phyloP scores from a whole-genome alignment of 1,140 invertebrate species.

The Xylocopa sonorina region DNA sequence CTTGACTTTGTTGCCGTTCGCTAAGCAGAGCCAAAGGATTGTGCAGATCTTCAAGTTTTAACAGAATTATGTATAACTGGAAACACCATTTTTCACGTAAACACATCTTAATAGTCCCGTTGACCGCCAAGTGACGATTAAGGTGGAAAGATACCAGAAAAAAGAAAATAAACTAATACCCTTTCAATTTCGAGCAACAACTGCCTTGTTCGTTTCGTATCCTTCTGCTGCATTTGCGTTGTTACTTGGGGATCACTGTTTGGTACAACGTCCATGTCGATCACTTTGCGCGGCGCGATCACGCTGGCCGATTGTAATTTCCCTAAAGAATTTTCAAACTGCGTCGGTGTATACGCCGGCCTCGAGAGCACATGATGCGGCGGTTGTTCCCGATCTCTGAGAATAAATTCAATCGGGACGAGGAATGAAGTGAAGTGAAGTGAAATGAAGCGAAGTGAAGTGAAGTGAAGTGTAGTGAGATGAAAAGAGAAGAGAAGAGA shows the following conservation, averaged over 20 bases:
- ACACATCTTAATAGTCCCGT: neutral
- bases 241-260: constrained; percentile 82
- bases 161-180: constrained; percentile 71
- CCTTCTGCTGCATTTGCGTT: constrained; percentile 78
- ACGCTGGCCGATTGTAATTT: constrained; percentile 94
- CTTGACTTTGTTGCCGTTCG: constrained; percentile 83
- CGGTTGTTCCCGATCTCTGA: constrained; percentile 77
- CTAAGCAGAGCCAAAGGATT: constrained; percentile 86
- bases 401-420: constrained; percentile 14
- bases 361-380: constrained; percentile 81
- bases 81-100: constrained; percentile 44
- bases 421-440: neutral
- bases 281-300: constrained; percentile 95
- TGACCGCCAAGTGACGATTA: constrained; percentile 20
- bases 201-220: constrained; percentile 87
- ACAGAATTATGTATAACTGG: constrained; percentile 85
- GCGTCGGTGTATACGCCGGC: constrained; percentile 87
- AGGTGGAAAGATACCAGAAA: neutral
- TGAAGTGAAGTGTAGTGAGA: neutral
- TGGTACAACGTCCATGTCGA: constrained; percentile 91
- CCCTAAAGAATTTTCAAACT: constrained; percentile 96
- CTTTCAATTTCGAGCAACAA: constrained; percentile 91
- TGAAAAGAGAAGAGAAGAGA: neutral
- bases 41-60: constrained; percentile 88
- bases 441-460: neutral